phyloP scores from a whole-genome alignment of 2,113 vertebrate species.

The Bostrychus sinensis region DNA sequence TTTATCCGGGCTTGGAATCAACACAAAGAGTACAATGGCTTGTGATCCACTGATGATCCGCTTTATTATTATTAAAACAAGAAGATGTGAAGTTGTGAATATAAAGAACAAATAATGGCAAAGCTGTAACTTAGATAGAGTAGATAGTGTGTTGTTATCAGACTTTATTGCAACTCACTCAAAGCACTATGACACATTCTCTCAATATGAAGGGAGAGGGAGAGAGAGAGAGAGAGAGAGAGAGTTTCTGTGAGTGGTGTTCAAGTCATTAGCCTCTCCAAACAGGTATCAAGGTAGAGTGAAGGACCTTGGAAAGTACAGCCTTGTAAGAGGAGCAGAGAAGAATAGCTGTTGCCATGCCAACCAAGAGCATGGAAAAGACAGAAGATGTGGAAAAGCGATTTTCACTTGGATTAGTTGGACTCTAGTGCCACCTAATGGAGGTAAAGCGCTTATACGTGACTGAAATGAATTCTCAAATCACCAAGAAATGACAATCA shows the following conservation, averaged over 20 bases:
- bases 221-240: no score
- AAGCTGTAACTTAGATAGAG: no score
- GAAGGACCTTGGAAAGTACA: slow-evolving; percentile 28
- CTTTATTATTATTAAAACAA: no score
- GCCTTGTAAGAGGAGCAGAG: slow-evolving; percentile 10
- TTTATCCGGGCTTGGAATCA: no score
- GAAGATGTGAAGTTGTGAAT: not conserved
- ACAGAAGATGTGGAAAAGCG: no score
- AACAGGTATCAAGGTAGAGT: slow-evolving; percentile 14
- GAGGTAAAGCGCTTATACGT: not conserved
- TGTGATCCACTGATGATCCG: no score
- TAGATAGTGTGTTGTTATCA: no score
- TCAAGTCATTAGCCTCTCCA: slow-evolving; percentile 28
- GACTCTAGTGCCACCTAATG: slow-evolving; percentile 57
- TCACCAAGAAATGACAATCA: no score
- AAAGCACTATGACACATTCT: not conserved
- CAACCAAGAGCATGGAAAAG: slow-evolving; percentile 40
- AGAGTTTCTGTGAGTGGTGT: slow-evolving; percentile 22
- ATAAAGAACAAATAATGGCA: no score
- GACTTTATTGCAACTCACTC: no score
- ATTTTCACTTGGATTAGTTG: slow-evolving; percentile 19
- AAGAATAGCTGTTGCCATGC: slow-evolving; percentile 52
- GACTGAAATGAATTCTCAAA: not conserved
- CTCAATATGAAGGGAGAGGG: slow-evolving; percentile 12
- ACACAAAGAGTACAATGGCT: no score